Base-by-base conservation (phyloP, 2,113 vertebrate genomes). In the Microtus pennsylvanicus region DNA sequence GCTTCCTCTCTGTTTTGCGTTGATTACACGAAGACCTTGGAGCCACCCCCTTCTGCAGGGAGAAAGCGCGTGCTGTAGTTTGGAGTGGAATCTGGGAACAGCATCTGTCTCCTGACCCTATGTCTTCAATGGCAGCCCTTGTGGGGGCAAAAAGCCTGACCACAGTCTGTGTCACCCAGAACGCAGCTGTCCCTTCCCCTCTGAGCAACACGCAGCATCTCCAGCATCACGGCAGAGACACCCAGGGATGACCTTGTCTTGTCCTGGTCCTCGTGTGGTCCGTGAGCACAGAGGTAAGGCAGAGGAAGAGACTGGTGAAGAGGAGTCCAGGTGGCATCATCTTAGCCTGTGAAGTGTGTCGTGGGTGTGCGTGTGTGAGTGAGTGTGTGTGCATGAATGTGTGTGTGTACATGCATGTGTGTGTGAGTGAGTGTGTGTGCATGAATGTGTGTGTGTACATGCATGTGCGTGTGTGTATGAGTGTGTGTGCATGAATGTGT, bases 1-100 rank as follows among this genome's bases (percentile, higher is more conserved):
- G 28, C 78, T 96, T 92, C n/a, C 72, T 93, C 69, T 70, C 63
- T n/a, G 17, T 70, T 96, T 94, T 93, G 52, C 33, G 26, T 80
- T 87, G 83, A 92, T 90, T 87, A 26, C 90, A 93, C 42, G 3
- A 61, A 42, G 55, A 65, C 8, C 75, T 52, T 72, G 77, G 67
- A 83, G 58, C 7, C n/a, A n/a, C 38, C 61, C 50, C 10, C 75
- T 47, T 28, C 30, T 81, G 61, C n/a, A 4, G 42, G 87, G 87
- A 93, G 76, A 67, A 42, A 95, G 35, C 8, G 47, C 70, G 17
- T 52, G 45, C 22, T n/a, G 50, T 76, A n/a, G 76, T 93, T 78
- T 42, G 33, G 82, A 16, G 30, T 22, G 12, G 93, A 63, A 47
- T 22, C 87, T n/a, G 9, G 81, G 1, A 30, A 5, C n/a, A 70